Percentiles rank a stretch among this genome's conserved stretches.
Conservation (phyloP, 2,797 vertebrate genomes). For the Antrozous pallidus region DNA sequence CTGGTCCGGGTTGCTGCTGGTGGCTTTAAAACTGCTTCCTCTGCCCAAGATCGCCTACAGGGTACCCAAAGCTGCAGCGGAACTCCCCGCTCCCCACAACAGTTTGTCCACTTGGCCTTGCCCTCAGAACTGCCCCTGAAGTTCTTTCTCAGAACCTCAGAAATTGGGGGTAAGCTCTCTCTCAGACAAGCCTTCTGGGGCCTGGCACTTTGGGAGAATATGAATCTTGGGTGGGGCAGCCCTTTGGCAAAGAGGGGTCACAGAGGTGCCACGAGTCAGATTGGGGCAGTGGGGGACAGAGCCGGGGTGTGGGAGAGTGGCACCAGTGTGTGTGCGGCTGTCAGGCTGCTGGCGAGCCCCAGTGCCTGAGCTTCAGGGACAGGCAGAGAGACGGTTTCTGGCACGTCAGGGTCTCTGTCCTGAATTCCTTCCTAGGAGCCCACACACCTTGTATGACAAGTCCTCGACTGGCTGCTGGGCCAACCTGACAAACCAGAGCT, state of each 20-base stretch:
- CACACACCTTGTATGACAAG: conserved; percentile 44
- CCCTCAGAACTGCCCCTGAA: background rate
- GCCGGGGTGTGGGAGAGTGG: background rate
- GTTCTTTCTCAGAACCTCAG: background rate
- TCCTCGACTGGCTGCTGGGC: background rate
- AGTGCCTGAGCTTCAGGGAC: background rate
- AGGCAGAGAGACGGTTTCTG: background rate
- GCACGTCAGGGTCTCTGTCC: background rate
- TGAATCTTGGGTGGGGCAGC: background rate
- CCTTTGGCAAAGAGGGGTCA: background rate
- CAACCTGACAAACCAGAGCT: conserved; percentile 67
- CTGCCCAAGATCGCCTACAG: background rate
- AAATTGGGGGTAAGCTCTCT: background rate
- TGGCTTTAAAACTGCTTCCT: background rate
- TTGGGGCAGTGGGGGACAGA: background rate
- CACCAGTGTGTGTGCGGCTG: background rate
- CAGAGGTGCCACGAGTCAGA: background rate
- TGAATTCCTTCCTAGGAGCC: background rate
- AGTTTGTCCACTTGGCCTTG: background rate
- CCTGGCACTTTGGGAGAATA: background rate
- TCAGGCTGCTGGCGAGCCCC: background rate
- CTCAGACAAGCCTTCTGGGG: background rate
- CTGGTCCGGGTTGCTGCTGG: background rate
- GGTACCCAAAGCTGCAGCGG: background rate
- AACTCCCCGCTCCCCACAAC: background rate